Conservation (phyloP, 35 echinoderm and acorn worm genomes). For the Anneissia japonica region DNA sequence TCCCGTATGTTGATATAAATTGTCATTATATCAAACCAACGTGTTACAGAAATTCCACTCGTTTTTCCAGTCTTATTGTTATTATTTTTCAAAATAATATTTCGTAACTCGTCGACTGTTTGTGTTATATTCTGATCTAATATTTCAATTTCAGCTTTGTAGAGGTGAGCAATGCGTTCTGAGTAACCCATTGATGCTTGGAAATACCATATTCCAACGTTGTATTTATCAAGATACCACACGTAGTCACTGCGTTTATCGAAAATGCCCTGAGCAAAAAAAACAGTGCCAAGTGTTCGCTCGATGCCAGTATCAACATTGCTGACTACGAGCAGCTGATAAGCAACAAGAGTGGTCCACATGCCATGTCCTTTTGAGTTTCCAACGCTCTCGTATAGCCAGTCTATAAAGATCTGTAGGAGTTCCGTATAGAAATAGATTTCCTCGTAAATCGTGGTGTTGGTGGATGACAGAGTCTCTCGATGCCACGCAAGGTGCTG, state of each 20-base stretch:
- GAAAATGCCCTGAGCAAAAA: constrained; percentile 34
- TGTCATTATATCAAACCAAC: constrained; percentile 63
- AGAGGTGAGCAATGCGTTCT: constrained; percentile 26
- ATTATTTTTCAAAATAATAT: constrained; percentile 35
- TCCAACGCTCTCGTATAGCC: constrained; percentile 61
- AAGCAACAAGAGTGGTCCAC: constrained; percentile 60
- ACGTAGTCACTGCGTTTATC: constrained; percentile 56
- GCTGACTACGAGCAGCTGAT: constrained; percentile 66
- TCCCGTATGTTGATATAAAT: constrained; percentile 59
- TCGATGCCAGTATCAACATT: constrained; percentile 66
- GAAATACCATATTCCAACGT: constrained; percentile 52
- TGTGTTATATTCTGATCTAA: constrained; percentile 32
- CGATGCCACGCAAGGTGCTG: constrained; percentile 35
- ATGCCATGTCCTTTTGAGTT: constrained; percentile 53
- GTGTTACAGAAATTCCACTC: constrained; percentile 28
- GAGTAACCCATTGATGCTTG: constrained; percentile 50
- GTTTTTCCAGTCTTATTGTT: not conserved
- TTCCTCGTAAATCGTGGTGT: constrained; percentile 55
- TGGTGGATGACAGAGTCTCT: constrained; percentile 7
- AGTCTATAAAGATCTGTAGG: constrained; percentile 68
- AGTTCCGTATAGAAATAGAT: constrained; percentile 63
- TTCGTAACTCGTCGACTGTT: constrained; percentile 27
- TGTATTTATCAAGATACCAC: constrained; percentile 59
- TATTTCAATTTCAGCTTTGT: constrained; percentile 6
- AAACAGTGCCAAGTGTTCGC: constrained; percentile 51